These are phyloP conservation scores for Oscheius sp. DNA, from an alignment of 2,888 invertebrate species.

Conservation along the genomic window DNA sequence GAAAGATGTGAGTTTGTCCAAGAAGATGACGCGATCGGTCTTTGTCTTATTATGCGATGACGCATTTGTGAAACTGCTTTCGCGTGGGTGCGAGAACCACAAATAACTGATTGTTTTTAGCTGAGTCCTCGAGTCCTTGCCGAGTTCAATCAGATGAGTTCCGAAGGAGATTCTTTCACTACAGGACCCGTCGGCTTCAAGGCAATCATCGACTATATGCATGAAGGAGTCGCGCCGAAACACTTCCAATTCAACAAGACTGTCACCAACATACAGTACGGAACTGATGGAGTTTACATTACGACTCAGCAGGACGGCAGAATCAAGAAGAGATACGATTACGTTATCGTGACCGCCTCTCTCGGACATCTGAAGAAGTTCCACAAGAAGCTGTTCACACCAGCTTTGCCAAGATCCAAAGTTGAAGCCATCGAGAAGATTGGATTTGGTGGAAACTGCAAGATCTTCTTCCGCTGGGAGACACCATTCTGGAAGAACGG, in stretches of 20 bases:
- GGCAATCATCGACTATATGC: constrained; percentile 60
- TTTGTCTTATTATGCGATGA: constrained; percentile 15
- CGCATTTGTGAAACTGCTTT: constrained; percentile 13
- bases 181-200: constrained; percentile 65
- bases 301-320: constrained; percentile 35
- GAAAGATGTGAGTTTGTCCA: constrained; percentile 52
- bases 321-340: constrained; percentile 55
- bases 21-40: background rate
- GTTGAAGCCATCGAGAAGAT: constrained; percentile 64
- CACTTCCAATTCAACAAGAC: constrained; percentile 58
- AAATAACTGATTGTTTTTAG: constrained; percentile 39
- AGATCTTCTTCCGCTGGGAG: constrained; percentile 67
- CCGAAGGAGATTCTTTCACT: constrained; percentile 61
- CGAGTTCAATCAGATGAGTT: constrained; percentile 67
- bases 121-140: constrained; percentile 63
- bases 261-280: constrained; percentile 59
- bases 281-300: constrained; percentile 30
- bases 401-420: constrained; percentile 56
- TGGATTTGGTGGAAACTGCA: constrained; percentile 63
- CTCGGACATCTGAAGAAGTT: constrained; percentile 68
- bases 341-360: constrained; percentile 66
- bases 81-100: constrained; percentile 6
- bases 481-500: constrained; percentile 63
- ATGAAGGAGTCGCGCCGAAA: constrained; percentile 41
- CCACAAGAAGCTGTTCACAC: constrained; percentile 57